Conservation (phyloP, 2,888 invertebrate species). For the Perdita meconis region DNA sequence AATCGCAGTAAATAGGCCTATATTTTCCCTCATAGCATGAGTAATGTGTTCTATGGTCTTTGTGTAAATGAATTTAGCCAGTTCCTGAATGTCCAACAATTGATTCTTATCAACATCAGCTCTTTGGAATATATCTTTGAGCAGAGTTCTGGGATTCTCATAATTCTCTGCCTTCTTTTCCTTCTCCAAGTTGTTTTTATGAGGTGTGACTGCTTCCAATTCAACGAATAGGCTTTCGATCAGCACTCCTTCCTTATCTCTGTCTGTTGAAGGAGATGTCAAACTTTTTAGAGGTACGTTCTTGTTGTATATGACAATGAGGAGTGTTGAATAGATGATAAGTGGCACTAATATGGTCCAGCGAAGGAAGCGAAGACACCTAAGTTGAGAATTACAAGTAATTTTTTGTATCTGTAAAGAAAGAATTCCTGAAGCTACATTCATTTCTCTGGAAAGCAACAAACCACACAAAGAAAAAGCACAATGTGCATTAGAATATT, state of each 20-base stretch:
- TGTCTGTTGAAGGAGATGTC: conserved; percentile 38
- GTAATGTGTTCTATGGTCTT: conserved; percentile 90
- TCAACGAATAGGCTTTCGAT: conserved; percentile 76
- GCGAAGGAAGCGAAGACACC: conserved; percentile 69
- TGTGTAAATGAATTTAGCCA: conserved; percentile 88
- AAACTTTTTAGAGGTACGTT: conserved; percentile 75
- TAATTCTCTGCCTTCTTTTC: conserved; percentile 60
- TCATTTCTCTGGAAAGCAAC: not conserved
- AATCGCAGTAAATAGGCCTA: conserved; percentile 88
- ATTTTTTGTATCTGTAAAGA: conserved; percentile 47
- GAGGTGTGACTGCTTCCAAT: conserved; percentile 71
- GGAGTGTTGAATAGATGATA: conserved; percentile 76
- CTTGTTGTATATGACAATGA: conserved; percentile 77
- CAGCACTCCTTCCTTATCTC: conserved; percentile 36
- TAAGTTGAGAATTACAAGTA: conserved; percentile 52
- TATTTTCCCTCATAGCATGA: conserved; percentile 88
- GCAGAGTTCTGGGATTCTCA: conserved; percentile 71
- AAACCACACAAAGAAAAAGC: not conserved
- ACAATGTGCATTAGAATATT: not conserved
- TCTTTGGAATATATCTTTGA: conserved; percentile 83
- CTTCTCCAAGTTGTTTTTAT: conserved; percentile 51
- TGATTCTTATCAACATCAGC: conserved; percentile 87
- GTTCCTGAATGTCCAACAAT: conserved; percentile 87
- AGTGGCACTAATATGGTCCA: conserved; percentile 79
- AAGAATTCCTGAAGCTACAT: not conserved